Evolutionary conservation across 2,797 vertebrate species (phyloP).

Genomic region (Furcifer pardalis): DNA sequence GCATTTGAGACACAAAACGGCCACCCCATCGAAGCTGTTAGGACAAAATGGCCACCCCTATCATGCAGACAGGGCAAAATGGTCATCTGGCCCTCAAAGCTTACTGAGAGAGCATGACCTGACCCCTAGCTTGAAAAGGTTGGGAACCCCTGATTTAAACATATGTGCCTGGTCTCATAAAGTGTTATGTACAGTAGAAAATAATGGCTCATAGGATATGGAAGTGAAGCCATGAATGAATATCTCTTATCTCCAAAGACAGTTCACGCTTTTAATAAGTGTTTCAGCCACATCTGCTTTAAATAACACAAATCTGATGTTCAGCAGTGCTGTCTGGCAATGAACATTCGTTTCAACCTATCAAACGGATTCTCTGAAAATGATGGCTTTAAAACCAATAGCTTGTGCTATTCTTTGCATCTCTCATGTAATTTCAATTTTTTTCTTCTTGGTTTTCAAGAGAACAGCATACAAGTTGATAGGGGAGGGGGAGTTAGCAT

Average conservation of each 20-base stretch:
- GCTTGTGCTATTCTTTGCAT: background rate
- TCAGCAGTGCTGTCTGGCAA: background rate
- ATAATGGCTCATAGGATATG: background rate
- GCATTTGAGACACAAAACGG: no score
- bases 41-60: no score
- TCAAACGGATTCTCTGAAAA: background rate
- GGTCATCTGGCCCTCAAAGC: no score
- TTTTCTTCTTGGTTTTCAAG: background rate
- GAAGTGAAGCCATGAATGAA: background rate
- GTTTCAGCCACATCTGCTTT: background rate
- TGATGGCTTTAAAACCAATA: background rate
- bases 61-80: no score
- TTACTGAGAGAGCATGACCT: no score
- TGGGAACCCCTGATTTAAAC: no score
- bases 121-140: no score
- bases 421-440: background rate
- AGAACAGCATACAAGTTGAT: background rate
- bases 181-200: background rate
- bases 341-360: background rate
- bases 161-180: background rate
- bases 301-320: background rate
- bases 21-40: no score
- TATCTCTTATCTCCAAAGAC: background rate
- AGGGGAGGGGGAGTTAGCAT: background rate
- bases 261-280: background rate